Conservation (phyloP, 2,113 vertebrate species). For the Aleadryas rufinucha region DNA sequence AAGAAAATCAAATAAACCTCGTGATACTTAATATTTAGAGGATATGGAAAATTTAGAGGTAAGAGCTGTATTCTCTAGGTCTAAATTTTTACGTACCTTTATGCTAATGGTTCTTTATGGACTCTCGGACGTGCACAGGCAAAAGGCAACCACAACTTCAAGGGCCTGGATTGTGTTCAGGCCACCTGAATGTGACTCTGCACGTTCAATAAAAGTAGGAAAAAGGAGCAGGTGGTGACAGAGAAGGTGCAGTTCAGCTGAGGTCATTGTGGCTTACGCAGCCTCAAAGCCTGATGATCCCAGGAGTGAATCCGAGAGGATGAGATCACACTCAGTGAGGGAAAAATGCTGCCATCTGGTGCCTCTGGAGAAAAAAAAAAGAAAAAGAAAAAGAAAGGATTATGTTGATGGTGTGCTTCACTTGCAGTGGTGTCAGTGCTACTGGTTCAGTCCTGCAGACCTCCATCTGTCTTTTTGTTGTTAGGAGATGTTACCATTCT, state of each 20-base stretch:
- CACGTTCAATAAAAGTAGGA: neutral
- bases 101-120: neutral
- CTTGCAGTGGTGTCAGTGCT: neutral
- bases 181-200: neutral
- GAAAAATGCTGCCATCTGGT: slow-evolving; percentile 63
- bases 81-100: neutral
- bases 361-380: neutral
- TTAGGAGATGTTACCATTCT: neutral
- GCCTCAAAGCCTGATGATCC: neutral
- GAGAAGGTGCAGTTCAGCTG: neutral
- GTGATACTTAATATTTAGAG: neutral
- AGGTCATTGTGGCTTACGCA: neutral
- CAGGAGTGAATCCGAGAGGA: neutral
- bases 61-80: neutral
- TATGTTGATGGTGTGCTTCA: neutral
- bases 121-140: neutral
- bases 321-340: slow-evolving; percentile 4
- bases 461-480: neutral
- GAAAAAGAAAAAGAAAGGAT: neutral
- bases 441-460: neutral
- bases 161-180: neutral
- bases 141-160: neutral
- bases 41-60: neutral
- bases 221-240: neutral
- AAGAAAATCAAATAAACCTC: neutral